These are phyloP conservation scores for Otolemur crassicaudatus DNA, from an alignment of 2,797 vertebrate species.

Conservation along the genomic window DNA sequence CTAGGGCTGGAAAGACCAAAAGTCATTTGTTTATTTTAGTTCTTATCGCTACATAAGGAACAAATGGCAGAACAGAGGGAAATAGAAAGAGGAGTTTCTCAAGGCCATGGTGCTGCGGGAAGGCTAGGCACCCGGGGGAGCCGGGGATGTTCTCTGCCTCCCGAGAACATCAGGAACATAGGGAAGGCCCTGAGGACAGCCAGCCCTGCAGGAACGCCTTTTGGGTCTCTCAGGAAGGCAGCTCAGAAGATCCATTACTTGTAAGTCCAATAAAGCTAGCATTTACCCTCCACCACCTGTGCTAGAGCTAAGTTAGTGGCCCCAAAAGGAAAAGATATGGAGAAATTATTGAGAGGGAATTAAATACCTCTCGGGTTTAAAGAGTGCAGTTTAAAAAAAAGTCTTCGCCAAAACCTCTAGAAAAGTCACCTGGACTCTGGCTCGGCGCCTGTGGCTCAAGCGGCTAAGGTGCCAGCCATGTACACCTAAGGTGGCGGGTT, in stretches of 20 bases:
- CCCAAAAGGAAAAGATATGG: not conserved
- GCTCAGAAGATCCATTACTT: not conserved
- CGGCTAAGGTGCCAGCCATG: too few relatives aligned
- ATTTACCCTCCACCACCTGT: not conserved
- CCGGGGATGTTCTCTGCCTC: not conserved
- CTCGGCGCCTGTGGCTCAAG: too few relatives aligned
- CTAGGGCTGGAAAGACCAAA: not conserved
- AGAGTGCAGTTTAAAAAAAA: not conserved
- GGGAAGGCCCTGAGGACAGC: not conserved
- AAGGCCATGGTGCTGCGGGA: not conserved
- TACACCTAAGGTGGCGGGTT: too few relatives aligned
- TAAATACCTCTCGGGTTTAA: not conserved
- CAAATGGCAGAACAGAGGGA: not conserved
- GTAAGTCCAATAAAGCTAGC: not conserved
- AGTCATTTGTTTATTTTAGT: not conserved
- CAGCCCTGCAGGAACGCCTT: not conserved
- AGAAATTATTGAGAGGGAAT: not conserved
- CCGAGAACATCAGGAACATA: too few relatives aligned
- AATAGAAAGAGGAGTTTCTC: not conserved
- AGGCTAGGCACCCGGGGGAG: accelerated
- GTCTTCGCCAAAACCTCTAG: not conserved
- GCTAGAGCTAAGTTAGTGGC: not conserved
- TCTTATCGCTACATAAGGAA: not conserved
- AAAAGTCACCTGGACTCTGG: too few relatives aligned
- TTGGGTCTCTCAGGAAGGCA: not conserved